Evolutionary conservation across 37 sponge, comb jelly and placozoan species (phyloP).

Genomic region (Bolinopsis microptera): DNA sequence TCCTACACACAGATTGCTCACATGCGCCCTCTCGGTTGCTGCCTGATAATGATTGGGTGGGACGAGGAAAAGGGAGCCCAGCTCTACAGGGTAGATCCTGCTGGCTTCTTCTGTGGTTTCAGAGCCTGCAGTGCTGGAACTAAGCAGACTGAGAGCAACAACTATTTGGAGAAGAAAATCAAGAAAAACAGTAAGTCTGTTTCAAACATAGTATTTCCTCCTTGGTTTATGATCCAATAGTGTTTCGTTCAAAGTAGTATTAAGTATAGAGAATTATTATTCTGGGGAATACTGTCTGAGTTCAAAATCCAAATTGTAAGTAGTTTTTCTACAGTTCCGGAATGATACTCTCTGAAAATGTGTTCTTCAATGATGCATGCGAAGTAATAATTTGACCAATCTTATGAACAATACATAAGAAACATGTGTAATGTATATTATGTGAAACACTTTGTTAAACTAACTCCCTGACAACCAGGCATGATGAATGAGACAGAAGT

Average conservation of each 20-base stretch:
- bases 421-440: no score
- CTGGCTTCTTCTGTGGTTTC: slow-evolving; percentile 99
- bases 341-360: no score
- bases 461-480: no score
- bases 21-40: slow-evolving; percentile 96
- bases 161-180: slow-evolving; percentile 97
- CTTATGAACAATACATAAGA: no score
- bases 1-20: slow-evolving; percentile 85
- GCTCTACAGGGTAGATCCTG: slow-evolving; percentile 95
- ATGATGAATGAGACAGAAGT: slow-evolving; percentile 12
- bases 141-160: slow-evolving; percentile 96
- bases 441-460: no score
- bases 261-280: no score
- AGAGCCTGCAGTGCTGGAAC: slow-evolving; percentile 91
- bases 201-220: not conserved
- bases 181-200: slow-evolving; percentile 77
- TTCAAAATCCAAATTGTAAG: no score
- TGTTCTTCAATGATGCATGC: no score
- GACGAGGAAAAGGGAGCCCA: slow-evolving; percentile 73
- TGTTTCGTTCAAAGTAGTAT: no score
- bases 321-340: no score
- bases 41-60: slow-evolving; percentile 68
- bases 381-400: no score
- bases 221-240: not conserved
- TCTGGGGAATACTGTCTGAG: no score